Conservation (phyloP, 2,888 invertebrate species). For the Syritta pipiens region DNA sequence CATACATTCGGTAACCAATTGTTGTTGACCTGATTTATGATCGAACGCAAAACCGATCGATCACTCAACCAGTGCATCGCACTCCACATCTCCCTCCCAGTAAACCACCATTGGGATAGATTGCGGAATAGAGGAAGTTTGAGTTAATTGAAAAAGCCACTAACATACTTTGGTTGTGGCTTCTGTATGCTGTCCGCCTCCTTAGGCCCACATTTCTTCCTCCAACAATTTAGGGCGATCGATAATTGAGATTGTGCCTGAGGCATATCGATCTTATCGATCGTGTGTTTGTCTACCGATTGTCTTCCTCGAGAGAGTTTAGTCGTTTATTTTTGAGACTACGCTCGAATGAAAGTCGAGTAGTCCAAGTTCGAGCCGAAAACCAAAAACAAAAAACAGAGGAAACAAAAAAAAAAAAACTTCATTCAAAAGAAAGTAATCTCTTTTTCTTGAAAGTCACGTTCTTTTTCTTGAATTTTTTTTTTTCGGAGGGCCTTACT, state of each 20-base stretch:
- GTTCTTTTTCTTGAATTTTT: slow-evolving; percentile 38
- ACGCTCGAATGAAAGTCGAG: slow-evolving; percentile 39
- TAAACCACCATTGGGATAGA: slow-evolving; percentile 19
- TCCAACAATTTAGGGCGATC: slow-evolving; percentile 8
- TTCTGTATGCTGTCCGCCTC: slow-evolving; percentile 42
- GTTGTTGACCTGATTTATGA: slow-evolving; percentile 46
- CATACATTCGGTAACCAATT: slow-evolving; percentile 47
- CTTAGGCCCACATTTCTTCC: neutral
- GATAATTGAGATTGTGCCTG: slow-evolving; percentile 25
- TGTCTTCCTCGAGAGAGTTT: neutral
- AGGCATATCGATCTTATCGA: slow-evolving; percentile 7
- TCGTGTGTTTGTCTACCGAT: neutral
- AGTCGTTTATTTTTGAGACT: neutral
- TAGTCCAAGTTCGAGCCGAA: slow-evolving; percentile 2
- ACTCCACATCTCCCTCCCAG: neutral
- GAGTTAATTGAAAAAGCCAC: slow-evolving; percentile 42
- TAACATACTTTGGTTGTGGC: slow-evolving; percentile 18
- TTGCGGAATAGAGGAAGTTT: slow-evolving; percentile 36
- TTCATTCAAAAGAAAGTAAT: slow-evolving; percentile 63
- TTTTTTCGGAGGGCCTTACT: slow-evolving; percentile 25
- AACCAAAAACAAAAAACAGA: too few relatives aligned
- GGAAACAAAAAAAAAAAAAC: too few relatives aligned
- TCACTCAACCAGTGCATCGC: slow-evolving; percentile 28
- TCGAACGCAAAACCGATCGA: neutral
- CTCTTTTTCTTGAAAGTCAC: slow-evolving; percentile 60